These are phyloP conservation scores for Sphaerophoria taeniata DNA, from an alignment of 2,888 invertebrate species.

Conservation along the genomic window DNA sequence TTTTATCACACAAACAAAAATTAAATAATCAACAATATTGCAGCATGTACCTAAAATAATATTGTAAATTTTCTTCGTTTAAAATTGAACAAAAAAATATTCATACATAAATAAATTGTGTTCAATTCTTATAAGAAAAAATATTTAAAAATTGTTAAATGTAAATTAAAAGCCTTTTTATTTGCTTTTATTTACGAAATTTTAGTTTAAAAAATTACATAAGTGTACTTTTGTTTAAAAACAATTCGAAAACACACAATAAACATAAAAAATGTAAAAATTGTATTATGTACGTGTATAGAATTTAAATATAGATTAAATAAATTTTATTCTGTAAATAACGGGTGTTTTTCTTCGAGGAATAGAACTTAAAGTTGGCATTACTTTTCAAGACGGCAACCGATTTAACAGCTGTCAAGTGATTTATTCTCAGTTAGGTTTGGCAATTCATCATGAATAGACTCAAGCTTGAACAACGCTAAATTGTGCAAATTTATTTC, in stretches of 20 bases:
- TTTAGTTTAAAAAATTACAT: not conserved
- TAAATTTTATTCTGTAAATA: conserved; percentile 66
- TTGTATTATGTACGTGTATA: conserved; percentile 52
- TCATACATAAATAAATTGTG: conserved; percentile 11
- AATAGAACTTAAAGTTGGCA: too few species aligned
- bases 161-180: not conserved
- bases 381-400: too few species aligned
- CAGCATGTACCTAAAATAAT: conserved; percentile 1
- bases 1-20: too few species aligned
- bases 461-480: too few species aligned
- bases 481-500: too few species aligned
- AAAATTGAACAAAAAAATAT: not conserved
- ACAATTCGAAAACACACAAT: not conserved
- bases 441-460: too few species aligned
- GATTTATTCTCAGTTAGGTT: too few species aligned
- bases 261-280: conserved; percentile 3
- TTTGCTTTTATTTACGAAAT: not conserved
- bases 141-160: not conserved
- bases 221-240: not conserved
- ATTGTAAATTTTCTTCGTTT: conserved; percentile 25
- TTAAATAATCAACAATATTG: too few species aligned
- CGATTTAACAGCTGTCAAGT: too few species aligned
- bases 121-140: conserved; percentile 18
- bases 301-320: conserved; percentile 44
- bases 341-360: too few species aligned